A percentile compares a stretch with the other conserved stretches of the same genome.
Conservation (phyloP, 2,888 invertebrate species). For the Parnassius apollo region DNA sequence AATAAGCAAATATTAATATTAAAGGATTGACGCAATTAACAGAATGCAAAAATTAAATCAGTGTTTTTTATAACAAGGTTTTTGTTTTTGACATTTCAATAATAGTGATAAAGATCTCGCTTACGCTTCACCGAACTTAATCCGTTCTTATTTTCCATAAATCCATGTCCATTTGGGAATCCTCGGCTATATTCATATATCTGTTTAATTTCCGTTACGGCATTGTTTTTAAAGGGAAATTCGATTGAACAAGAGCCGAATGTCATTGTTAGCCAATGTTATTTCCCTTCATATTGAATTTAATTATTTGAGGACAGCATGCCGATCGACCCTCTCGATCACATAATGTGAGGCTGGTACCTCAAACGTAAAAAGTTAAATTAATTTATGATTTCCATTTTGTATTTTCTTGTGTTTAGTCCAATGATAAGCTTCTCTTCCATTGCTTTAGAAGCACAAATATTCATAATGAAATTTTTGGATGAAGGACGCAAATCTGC, state of each 20-base stretch:
- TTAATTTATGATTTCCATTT: slow-evolving; percentile 42
- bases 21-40: too few species aligned
- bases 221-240: slow-evolving; percentile 73
- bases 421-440: slow-evolving; percentile 6
- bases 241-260: slow-evolving; percentile 66
- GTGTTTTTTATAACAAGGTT: slow-evolving; percentile 10
- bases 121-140: slow-evolving; percentile 19
- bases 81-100: slow-evolving; percentile 24
- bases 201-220: slow-evolving; percentile 73
- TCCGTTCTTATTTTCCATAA: slow-evolving; percentile 22
- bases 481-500: slow-evolving; percentile 21
- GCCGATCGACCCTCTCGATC: slow-evolving; percentile 49
- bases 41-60: neutral
- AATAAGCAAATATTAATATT: too few species aligned
- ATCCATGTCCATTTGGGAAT: slow-evolving; percentile 50
- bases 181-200: slow-evolving; percentile 38
- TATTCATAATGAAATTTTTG: slow-evolving; percentile 23
- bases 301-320: slow-evolving; percentile 66
- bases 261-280: slow-evolving; percentile 66
- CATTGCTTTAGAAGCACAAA: slow-evolving; percentile 7
- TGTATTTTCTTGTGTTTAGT: slow-evolving; percentile 34
- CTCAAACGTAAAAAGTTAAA: slow-evolving; percentile 47
- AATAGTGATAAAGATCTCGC: slow-evolving; percentile 23
- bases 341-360: slow-evolving; percentile 47
- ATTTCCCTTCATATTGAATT: slow-evolving; percentile 75